A percentile compares a stretch with the other conserved stretches of the same genome.
These are phyloP conservation scores for Yponomeuta evonymella DNA, from an alignment of 2,888 invertebrate species.

Conservation along the genomic window DNA sequence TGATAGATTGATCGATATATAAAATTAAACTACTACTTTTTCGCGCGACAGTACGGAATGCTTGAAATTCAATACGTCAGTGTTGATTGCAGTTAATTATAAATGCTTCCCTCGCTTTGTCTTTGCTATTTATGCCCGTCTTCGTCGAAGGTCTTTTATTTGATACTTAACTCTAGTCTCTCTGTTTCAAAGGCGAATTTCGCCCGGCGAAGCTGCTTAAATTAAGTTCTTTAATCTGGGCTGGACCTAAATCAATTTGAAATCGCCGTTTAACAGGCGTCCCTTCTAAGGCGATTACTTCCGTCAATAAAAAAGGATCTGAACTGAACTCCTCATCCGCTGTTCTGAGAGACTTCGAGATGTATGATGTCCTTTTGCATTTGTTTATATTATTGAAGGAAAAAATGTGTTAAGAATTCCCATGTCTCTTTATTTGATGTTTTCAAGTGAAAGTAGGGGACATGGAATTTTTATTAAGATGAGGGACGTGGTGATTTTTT, in stretches of 20 bases:
- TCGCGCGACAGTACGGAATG: conserved; percentile 48
- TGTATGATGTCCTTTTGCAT: conserved; percentile 7
- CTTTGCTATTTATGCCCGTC: conserved; percentile 52
- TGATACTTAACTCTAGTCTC: conserved; percentile 22
- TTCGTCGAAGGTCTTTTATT: conserved; percentile 14
- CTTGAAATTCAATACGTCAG: conserved; percentile 73
- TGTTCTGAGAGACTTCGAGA: not conserved
- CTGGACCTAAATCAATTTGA: conserved; percentile 63
- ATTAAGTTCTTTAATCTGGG: conserved; percentile 53
- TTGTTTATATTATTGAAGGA: not conserved
- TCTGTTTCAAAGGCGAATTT: conserved; percentile 24
- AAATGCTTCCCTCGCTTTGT: conserved; percentile 71
- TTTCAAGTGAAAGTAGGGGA: not conserved
- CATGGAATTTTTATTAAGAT: not conserved
- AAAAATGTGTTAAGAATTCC: not conserved
- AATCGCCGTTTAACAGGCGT: conserved; percentile 56
- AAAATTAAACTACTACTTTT: conserved; percentile 23
- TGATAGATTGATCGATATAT: too few species aligned
- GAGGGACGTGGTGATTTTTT: not conserved
- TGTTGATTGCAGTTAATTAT: conserved; percentile 77
- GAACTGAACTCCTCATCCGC: conserved; percentile 3
- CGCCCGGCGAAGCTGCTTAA: conserved; percentile 10
- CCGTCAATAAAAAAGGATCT: conserved; percentile 53
- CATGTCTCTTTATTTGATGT: not conserved
- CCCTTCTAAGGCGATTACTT: conserved; percentile 61